A percentile compares a stretch with the other conserved stretches of the same genome.
Conservation (phyloP, 2,797 vertebrate species). For the Synaphobranchus kaupii region DNA sequence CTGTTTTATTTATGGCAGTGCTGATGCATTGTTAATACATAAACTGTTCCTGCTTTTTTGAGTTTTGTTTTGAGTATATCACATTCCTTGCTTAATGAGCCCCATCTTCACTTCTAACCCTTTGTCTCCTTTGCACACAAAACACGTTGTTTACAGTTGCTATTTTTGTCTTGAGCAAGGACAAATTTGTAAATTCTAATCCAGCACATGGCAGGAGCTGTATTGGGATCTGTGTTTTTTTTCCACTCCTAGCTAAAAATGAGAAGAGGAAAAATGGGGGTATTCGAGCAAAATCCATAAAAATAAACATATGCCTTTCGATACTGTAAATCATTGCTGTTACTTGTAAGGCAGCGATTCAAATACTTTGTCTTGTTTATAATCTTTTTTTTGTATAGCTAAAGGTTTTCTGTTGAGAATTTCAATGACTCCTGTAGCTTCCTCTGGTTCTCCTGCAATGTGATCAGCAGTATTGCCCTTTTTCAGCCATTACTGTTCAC, state of each 20-base stretch:
- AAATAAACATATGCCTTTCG: not conserved
- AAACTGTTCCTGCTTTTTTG: not conserved
- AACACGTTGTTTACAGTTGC: not conserved
- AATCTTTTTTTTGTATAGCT: constrained; percentile 43
- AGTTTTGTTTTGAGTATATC: not conserved
- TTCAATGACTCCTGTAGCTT: constrained; percentile 46
- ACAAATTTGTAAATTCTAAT: not conserved
- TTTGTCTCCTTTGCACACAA: not conserved
- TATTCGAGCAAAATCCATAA: not conserved
- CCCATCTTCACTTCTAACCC: not conserved
- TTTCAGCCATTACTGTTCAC: constrained; percentile 1
- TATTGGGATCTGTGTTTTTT: constrained; percentile 32
- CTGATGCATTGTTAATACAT: not conserved
- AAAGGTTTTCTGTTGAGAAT: constrained; percentile 56
- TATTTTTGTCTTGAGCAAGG: not conserved
- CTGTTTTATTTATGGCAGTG: not conserved
- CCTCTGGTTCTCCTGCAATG: constrained; percentile 40
- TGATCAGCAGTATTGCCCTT: constrained; percentile 45
- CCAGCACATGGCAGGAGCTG: constrained; percentile 49
- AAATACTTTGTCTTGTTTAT: not conserved
- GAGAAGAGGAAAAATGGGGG: constrained; percentile 37
- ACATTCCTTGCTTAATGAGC: not conserved
- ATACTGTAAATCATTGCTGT: constrained; percentile 64
- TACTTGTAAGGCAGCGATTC: constrained; percentile 52
- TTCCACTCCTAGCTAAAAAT: constrained; percentile 41